Base-by-base conservation (phyloP, 2,888 invertebrate genomes). In the Nasonovia ribisnigri region DNA sequence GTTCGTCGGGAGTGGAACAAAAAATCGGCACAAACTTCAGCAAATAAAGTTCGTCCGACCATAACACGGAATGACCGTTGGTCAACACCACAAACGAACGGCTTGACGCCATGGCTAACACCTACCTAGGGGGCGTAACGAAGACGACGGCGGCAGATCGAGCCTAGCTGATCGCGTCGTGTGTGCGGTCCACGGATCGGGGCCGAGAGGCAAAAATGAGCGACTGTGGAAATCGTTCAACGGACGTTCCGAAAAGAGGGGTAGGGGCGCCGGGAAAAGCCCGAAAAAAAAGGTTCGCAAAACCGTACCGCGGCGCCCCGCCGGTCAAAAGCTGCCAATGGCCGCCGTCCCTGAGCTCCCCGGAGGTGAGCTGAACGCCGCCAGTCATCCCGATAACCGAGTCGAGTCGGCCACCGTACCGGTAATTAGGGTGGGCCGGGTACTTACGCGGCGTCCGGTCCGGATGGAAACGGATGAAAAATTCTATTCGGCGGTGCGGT, bases 401-500 rank as follows among this genome's bases (percentile, higher is more conserved):
- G 10, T 11, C 77, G 8, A 36, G 36, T 36, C 36, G 16, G 42
- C 26, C 5, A 42, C 36, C 26, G 4, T 48, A 20, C 42, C 6
- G 43, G 36, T 11, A n/a, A 10, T 3, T 16, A 13, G 29, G 88
- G 6, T 24, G 29, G 36, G 20, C 11, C 13, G 1, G 42, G 84
- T 84, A 93, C 93, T 93, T 90, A 93, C 93, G 13, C 46, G n/a
- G 60, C 36, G 57, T 90, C 57, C n/a, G 84, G 48, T 89, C 36
- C 48, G 93, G 93, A 93, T 93, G 90, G 90, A 93, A 93, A 90
- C 42, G 93, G 93, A 93, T 93, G 57, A 93, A 93, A 93, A 92
- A 48, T 84, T 89, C 86, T 36, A 67, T n/a, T 67, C n/a, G 67
- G 67, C n/a, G 77, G 77, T 20, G 77, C 77, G 77, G 77, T 36